Evolutionary conservation across 1,140 invertebrate species (phyloP).

Genomic region (Bicyclus anynana): DNA sequence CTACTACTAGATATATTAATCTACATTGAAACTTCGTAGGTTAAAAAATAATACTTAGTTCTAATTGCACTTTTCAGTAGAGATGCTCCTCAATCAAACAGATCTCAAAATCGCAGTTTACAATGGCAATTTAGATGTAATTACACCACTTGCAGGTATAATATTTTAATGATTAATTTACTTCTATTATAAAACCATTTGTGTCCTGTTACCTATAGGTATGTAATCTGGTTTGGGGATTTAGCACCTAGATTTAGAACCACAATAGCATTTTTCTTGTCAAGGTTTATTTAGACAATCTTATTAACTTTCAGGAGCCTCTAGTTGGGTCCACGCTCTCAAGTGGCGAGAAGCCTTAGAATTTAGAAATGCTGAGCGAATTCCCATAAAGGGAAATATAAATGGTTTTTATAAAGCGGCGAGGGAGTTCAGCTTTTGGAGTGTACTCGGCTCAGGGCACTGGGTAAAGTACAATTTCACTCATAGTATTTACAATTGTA

Average conservation of each 20-base stretch:
- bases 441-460: conserved; percentile 59
- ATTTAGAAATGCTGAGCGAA: conserved; percentile 41
- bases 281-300: too few species aligned
- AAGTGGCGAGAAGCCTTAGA: conserved; percentile 49
- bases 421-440: conserved; percentile 52
- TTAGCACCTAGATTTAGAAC: too few species aligned
- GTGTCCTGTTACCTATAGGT: too few species aligned
- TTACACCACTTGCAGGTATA: conserved; percentile 60
- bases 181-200: too few species aligned
- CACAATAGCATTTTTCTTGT: too few species aligned
- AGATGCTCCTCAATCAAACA: conserved; percentile 49
- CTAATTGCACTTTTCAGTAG: conserved; percentile 68
- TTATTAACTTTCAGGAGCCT: conserved; percentile 45
- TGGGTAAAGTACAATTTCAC: conserved; percentile 39
- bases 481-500: conserved; percentile 15
- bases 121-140: conserved; percentile 62
- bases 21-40: too few species aligned
- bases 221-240: too few species aligned
- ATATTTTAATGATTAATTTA: too few species aligned
- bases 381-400: conserved; percentile 36
- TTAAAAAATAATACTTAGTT: too few species aligned
- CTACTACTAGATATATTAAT: too few species aligned
- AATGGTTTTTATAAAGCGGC: conserved; percentile 57
- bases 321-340: conserved; percentile 63
- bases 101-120: conserved; percentile 56